Conservation (phyloP, 2,888 invertebrate genomes). For the Ferrisia virgata region DNA sequence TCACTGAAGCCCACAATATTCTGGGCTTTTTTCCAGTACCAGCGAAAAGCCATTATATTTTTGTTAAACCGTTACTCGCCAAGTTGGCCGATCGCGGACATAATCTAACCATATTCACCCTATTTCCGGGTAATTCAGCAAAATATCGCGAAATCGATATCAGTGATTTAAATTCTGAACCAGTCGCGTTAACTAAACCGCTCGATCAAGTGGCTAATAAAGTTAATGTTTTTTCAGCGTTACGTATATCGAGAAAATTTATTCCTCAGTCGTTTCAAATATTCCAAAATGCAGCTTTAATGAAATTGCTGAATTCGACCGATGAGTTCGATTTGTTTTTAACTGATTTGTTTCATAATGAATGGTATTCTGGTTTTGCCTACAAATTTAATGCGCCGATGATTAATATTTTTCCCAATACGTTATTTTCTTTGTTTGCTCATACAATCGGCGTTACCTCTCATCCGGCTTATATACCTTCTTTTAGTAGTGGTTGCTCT, state of each 20-base stretch:
- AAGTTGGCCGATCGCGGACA: constrained; percentile 46
- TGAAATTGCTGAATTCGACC: neutral
- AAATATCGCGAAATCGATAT: constrained; percentile 5
- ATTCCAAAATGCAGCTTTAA: neutral
- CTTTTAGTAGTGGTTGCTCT: neutral
- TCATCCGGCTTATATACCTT: constrained; percentile 44
- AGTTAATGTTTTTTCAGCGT: neutral
- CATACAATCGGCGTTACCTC: constrained; percentile 48
- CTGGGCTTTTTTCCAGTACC: constrained; percentile 49
- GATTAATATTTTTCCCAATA: neutral
- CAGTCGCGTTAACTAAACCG: neutral
- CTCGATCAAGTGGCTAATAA: neutral
- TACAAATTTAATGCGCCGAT: constrained; percentile 2
- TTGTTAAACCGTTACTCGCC: constrained; percentile 40
- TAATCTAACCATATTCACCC: constrained; percentile 43
- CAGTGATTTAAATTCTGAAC: neutral
- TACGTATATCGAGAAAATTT: neutral
- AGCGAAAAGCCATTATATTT: constrained; percentile 44
- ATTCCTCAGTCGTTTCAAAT: neutral
- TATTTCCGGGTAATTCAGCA: neutral
- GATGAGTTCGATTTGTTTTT: constrained; percentile 47
- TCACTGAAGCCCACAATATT: constrained; percentile 29
- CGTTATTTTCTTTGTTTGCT: constrained; percentile 47
- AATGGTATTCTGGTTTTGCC: neutral
- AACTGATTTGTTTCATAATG: neutral